Evolutionary conservation across 1,140 invertebrate species (phyloP).

Genomic region (Magallana ariakensis): DNA sequence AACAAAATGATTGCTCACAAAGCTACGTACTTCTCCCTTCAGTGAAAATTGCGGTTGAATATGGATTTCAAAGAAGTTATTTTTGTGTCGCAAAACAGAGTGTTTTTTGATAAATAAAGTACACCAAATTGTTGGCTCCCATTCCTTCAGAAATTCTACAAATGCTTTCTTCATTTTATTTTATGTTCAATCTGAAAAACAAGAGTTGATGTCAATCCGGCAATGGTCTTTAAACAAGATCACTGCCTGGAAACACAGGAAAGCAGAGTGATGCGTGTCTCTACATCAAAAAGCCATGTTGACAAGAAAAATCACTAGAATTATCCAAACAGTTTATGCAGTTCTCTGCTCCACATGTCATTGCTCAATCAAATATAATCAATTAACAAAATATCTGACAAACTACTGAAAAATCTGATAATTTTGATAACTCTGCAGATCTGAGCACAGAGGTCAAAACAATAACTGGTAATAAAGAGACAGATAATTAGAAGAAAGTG

Average conservation of each 20-base stretch:
- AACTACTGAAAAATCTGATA: too few species aligned
- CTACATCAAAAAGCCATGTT: not conserved
- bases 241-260: not conserved
- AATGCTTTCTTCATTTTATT: not conserved
- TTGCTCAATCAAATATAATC: too few species aligned
- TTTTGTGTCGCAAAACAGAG: not conserved
- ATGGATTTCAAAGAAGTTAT: slow-evolving; percentile 16
- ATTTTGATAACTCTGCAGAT: too few species aligned
- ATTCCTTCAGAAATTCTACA: not conserved
- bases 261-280: not conserved
- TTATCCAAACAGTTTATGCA: too few species aligned
- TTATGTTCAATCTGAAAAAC: not conserved
- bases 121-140: not conserved
- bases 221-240: not conserved
- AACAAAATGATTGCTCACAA: not conserved
- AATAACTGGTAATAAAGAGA: too few species aligned
- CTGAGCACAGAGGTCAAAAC: too few species aligned
- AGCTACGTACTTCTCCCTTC: not conserved
- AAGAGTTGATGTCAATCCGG: not conserved
- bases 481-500: too few species aligned
- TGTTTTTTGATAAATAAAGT: not conserved
- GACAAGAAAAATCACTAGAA: not conserved
- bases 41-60: not conserved
- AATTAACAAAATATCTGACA: too few species aligned
- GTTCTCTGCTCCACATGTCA: too few species aligned